Conservation (phyloP, 2,113 vertebrate genomes). For the Sinocyclocheilus rhinocerous region DNA sequence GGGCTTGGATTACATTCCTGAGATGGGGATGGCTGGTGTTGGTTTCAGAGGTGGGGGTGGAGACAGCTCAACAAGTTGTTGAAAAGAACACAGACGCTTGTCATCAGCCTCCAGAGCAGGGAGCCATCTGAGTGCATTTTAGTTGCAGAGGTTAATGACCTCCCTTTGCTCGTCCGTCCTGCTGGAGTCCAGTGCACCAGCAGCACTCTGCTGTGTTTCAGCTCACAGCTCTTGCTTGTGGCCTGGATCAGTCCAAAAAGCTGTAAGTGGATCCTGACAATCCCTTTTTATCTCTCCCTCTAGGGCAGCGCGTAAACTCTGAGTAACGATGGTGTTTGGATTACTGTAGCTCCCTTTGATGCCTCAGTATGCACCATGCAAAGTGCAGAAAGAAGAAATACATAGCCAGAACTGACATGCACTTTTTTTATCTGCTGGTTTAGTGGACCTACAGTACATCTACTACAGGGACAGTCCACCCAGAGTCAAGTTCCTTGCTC, state of each 20-base stretch:
- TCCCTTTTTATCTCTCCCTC: conserved; percentile 59
- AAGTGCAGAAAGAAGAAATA: conserved; percentile 25
- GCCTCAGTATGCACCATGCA: conserved; percentile 33
- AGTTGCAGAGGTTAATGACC: conserved; percentile 87
- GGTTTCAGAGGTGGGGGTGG: conserved; percentile 38
- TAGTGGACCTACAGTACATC: neutral
- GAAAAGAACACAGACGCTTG: conserved; percentile 96
- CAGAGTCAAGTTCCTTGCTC: conserved; percentile 24
- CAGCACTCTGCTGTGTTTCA: conserved; percentile 41
- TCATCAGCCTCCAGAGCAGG: conserved; percentile 86
- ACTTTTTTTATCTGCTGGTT: neutral
- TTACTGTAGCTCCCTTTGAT: conserved; percentile 58
- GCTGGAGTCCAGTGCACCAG: conserved; percentile 79
- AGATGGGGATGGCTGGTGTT: conserved; percentile 70
- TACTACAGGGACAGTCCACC: neutral
- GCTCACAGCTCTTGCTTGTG: conserved; percentile 64
- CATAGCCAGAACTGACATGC: neutral
- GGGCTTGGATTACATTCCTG: conserved; percentile 88
- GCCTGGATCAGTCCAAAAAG: conserved; percentile 68
- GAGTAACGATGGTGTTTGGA: conserved; percentile 54
- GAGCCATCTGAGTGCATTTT: conserved; percentile 89
- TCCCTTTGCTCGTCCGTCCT: conserved; percentile 77
- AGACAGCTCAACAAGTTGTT: conserved; percentile 87
- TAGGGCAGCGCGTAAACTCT: conserved; percentile 58
- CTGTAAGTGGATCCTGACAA: conserved; percentile 66